Evolutionary conservation across 2,797 vertebrate genomes (phyloP).

Genomic region (Channallabes apus): DNA sequence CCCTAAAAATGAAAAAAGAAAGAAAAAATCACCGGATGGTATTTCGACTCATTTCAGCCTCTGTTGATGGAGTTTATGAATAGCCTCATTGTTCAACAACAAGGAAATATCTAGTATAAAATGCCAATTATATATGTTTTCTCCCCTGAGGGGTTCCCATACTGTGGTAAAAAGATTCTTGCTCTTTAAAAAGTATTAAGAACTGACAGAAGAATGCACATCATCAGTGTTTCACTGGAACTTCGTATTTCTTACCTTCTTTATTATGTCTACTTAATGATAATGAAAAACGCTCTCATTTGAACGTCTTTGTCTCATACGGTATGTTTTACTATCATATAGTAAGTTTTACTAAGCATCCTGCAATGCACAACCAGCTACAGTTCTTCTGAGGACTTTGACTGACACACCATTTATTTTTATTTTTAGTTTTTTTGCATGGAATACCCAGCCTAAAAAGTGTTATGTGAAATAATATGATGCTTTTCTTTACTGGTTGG

Average conservation of each 20-base stretch:
- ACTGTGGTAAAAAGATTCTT: background rate
- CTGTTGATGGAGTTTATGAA: slow-evolving; percentile 44
- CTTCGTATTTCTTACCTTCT: background rate
- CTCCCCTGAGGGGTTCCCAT: background rate
- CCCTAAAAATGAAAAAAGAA: background rate
- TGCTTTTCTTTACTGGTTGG: background rate
- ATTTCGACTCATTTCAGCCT: slow-evolving; percentile 10
- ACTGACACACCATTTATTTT: too few species aligned
- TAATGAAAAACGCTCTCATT: slow-evolving; percentile 1
- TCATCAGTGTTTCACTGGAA: background rate
- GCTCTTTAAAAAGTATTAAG: background rate
- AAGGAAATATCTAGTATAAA: slow-evolving; percentile 43
- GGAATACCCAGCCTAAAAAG: too few species aligned
- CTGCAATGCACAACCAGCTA: too few species aligned
- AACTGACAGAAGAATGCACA: slow-evolving; percentile 16
- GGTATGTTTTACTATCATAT: background rate
- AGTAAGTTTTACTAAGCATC: background rate
- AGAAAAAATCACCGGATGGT: slow-evolving; percentile 11
- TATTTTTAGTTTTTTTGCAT: too few species aligned
- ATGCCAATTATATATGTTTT: slow-evolving; percentile 31
- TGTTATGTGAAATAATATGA: too few species aligned
- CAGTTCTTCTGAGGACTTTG: too few species aligned
- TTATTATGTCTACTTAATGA: background rate
- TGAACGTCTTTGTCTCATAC: background rate
- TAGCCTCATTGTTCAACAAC: slow-evolving; percentile 50